Evolutionary conservation across 2,113 vertebrate species (phyloP), one percentile per base, ranked within the genome.

Genomic region (Uropsilus gracilis): DNA sequence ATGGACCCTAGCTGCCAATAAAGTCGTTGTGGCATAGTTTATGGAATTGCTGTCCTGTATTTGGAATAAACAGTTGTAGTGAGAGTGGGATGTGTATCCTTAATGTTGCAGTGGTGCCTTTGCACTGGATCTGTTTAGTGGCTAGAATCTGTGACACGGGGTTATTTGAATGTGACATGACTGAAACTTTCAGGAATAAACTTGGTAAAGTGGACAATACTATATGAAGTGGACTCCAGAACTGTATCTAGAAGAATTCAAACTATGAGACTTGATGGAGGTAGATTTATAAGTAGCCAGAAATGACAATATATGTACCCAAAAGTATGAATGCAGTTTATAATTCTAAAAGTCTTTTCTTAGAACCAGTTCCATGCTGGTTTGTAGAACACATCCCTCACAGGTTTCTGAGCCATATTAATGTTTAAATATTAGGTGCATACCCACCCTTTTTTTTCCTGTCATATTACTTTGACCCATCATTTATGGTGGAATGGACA

Each of bases 341-440:
- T 32, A 44, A 53, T 94, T 14, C 39, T 72, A 61, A 26, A 55
- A 8, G 28, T 86, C 26, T 85, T 59, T 89, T 77, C 48, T 75
- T 63, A n/a, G 57, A 84, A 87, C 20, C 14, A 59, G 1, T 66
- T 84, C 42, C 50, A 55, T 32, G 59, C 16, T 75, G 24, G 1
- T 78, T 86, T 85, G 44, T 90, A 53, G 81, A 61, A 48, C 55
- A n/a, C 87, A 32, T 59, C 95, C 28, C 32, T 16, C 13, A 10
- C 50, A 71, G 59, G 28, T 90, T 90, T 89, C 64, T 76, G 26
- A 87, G 46, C 71, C 39, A 83, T 37, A n/a, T 83, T 73, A 34
- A 6, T 94, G 63, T 75, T 89, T 95, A 90, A 84, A 44, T 95
- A 28, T 73, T 72, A 81, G 37, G 48, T 94, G n/a, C 32, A 28